Evolutionary conservation across 2,888 invertebrate genomes (phyloP).

Genomic region (Gastracanthus pulcherrimus): DNA sequence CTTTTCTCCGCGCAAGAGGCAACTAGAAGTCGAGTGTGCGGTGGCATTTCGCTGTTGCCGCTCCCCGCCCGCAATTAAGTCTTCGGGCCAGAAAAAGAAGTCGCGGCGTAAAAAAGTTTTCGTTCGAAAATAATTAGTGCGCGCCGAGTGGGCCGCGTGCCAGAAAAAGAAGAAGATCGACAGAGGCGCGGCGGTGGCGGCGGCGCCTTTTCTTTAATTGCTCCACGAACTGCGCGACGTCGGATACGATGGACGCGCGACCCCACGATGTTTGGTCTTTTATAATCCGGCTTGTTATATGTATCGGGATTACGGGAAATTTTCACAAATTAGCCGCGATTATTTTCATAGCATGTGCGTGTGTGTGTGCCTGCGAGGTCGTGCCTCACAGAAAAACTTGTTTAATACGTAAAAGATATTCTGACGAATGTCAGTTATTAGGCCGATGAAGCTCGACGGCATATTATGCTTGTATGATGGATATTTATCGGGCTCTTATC

Average conservation of each 20-base stretch:
- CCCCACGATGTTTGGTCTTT: not conserved
- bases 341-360: no score
- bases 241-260: no score
- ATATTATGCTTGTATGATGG: no score
- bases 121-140: not conserved
- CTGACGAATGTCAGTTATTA: not conserved
- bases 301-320: not conserved
- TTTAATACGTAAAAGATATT: not conserved
- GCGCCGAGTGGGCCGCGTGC: not conserved
- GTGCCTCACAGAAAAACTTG: not conserved
- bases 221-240: not conserved
- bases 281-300: not conserved
- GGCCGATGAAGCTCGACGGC: no score
- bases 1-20: no score
- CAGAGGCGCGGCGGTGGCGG: no score
- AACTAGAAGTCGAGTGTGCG: no score
- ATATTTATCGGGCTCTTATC: no score
- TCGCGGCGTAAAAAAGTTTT: not conserved
- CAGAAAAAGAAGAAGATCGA: no score
- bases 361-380: not conserved
- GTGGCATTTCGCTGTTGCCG: no score
- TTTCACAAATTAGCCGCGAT: not conserved
- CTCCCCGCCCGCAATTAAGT: not conserved
- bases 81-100: not conserved
- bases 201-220: not conserved